These are phyloP conservation scores for Spinibarbus caldwelli DNA, from an alignment of 2,797 vertebrate genomes.

Conservation along the genomic window DNA sequence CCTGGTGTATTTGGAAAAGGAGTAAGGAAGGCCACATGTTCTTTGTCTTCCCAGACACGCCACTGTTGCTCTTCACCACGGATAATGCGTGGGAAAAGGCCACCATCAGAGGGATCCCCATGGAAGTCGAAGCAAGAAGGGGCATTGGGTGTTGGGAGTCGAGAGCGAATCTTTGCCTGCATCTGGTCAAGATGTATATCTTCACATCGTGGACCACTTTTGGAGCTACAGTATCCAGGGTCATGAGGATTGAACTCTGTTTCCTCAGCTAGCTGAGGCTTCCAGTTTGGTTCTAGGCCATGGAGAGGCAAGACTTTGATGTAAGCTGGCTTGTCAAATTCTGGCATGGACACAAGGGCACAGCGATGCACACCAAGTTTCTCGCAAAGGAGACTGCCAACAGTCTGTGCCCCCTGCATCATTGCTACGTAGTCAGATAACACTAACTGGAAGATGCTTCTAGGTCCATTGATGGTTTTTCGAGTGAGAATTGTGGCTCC, in stretches of 20 bases:
- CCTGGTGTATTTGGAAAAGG: constrained; percentile 81
- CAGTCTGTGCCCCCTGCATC: constrained; percentile 72
- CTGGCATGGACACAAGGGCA: constrained; percentile 74
- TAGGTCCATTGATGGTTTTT: constrained; percentile 72
- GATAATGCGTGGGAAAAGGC: constrained; percentile 78
- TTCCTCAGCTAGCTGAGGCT: constrained; percentile 69
- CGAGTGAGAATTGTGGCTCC: constrained; percentile 76
- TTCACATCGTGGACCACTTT: constrained; percentile 73
- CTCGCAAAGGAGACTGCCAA: constrained; percentile 74
- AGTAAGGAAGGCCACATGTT: constrained; percentile 80
- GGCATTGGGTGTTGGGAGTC: constrained; percentile 74
- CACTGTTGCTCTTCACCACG: constrained; percentile 80
- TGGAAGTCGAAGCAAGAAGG: constrained; percentile 75
- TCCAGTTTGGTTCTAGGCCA: constrained; percentile 74
- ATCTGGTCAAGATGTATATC: constrained; percentile 68
- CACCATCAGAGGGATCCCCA: constrained; percentile 68
- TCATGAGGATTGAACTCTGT: constrained; percentile 72
- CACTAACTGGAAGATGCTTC: constrained; percentile 76
- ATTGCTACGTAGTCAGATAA: constrained; percentile 70
- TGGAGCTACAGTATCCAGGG: constrained; percentile 79
- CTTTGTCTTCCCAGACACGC: constrained; percentile 82
- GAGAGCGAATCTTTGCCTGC: constrained; percentile 71
- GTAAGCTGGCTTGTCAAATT: constrained; percentile 65
- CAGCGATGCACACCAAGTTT: constrained; percentile 74
- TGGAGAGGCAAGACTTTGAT: constrained; percentile 78